A percentile compares a stretch with the other conserved stretches of the same genome.
phyloP scores from a whole-genome alignment of 2,888 invertebrate species.

The Dasypogon diadema region DNA sequence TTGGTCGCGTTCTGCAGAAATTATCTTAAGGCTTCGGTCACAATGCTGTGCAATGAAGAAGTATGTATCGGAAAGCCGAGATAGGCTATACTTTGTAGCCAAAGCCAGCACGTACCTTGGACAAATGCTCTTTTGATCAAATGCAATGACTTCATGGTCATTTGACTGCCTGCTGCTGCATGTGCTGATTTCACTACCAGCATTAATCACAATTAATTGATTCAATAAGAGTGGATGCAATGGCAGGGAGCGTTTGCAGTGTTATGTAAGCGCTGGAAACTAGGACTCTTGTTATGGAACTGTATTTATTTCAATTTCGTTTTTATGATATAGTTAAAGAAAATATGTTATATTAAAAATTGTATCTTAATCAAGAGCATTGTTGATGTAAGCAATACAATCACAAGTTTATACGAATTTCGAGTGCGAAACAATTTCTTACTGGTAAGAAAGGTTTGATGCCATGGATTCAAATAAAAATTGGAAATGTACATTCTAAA shows the following conservation, averaged over 20 bases:
- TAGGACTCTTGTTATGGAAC: slow-evolving; percentile 40
- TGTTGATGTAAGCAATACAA: not conserved
- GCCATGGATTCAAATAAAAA: too few species aligned
- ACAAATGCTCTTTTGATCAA: slow-evolving; percentile 38
- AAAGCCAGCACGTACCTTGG: slow-evolving; percentile 29
- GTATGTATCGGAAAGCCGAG: not conserved
- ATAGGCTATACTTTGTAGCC: not conserved
- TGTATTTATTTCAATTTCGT: slow-evolving; percentile 40
- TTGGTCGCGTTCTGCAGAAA: slow-evolving; percentile 15
- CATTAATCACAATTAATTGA: slow-evolving; percentile 47
- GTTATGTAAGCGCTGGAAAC: slow-evolving; percentile 42
- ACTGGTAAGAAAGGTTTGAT: too few species aligned
- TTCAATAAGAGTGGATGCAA: slow-evolving; percentile 40
- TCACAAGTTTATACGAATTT: not conserved
- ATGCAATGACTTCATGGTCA: slow-evolving; percentile 44
- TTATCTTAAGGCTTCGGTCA: slow-evolving; percentile 29
- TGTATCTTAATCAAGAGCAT: slow-evolving; percentile 1
- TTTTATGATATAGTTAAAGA: slow-evolving; percentile 36
- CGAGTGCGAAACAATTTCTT: too few species aligned
- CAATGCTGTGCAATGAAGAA: slow-evolving; percentile 29
- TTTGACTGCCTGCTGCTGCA: slow-evolving; percentile 30
- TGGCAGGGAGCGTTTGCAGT: slow-evolving; percentile 1
- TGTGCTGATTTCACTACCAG: slow-evolving; percentile 44
- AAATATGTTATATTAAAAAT: slow-evolving; percentile 6
- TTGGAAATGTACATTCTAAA: too few species aligned